These are phyloP conservation scores for Papio anubis DNA, from an alignment of 2,113 vertebrate genomes.

Conservation along the genomic window DNA sequence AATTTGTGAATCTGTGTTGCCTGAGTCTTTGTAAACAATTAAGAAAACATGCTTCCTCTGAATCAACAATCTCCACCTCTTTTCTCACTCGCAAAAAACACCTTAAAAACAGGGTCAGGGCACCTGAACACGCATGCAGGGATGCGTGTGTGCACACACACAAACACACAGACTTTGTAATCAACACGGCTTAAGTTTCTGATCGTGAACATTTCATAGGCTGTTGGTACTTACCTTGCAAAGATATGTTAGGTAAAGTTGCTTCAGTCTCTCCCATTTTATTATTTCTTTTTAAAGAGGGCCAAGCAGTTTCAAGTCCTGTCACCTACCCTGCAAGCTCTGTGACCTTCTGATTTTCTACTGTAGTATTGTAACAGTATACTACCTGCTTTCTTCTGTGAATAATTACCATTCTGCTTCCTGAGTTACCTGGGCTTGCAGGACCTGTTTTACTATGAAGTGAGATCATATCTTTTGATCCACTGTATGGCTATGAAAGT, in stretches of 20 bases:
- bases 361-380: conserved; percentile 79
- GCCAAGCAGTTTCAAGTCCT: conserved; percentile 56
- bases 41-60: background rate
- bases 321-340: conserved; percentile 72
- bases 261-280: conserved; percentile 85
- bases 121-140: too few relatives aligned
- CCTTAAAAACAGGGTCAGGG: background rate
- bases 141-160: background rate
- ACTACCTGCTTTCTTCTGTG: conserved; percentile 83
- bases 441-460: conserved; percentile 92
- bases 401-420: conserved; percentile 87
- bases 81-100: background rate
- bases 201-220: background rate
- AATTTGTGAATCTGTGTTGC: background rate
- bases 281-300: conserved; percentile 60
- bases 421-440: conserved; percentile 90
- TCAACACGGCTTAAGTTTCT: conserved; percentile 11
- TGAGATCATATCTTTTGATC: conserved; percentile 90
- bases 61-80: background rate
- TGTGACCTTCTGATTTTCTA: conserved; percentile 84
- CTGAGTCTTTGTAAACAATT: fast-evolving
- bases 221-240: conserved; percentile 85
- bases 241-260: conserved; percentile 68
- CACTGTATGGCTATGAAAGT: conserved; percentile 74
- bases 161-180: background rate